Evolutionary conservation across 2,888 invertebrate genomes (phyloP).

Genomic region (Phortica okadai): DNA sequence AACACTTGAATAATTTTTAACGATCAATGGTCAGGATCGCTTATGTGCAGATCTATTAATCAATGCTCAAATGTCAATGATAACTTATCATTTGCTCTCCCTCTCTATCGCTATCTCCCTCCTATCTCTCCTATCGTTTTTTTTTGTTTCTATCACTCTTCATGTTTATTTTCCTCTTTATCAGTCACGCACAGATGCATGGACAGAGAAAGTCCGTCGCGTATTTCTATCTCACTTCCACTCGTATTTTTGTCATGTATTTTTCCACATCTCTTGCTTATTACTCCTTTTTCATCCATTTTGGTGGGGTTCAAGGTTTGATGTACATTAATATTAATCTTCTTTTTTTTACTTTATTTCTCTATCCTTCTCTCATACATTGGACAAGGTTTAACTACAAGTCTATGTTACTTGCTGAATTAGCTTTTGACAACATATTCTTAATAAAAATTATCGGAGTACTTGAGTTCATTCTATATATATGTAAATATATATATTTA

Average conservation of each 20-base stretch:
- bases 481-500: slow-evolving; percentile 3
- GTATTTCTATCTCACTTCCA: background rate
- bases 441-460: slow-evolving; percentile 23
- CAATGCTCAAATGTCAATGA: background rate
- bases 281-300: background rate
- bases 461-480: background rate
- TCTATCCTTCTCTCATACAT: background rate
- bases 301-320: slow-evolving; percentile 7
- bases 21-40: too few relatives aligned
- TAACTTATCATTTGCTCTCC: background rate
- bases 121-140: background rate
- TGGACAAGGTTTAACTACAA: background rate
- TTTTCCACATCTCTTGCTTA: background rate
- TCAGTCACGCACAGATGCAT: too few relatives aligned
- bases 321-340: background rate
- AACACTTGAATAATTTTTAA: too few relatives aligned
- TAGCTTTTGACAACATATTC: background rate
- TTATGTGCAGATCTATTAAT: too few relatives aligned
- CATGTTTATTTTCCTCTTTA: background rate
- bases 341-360: background rate
- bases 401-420: background rate
- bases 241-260: background rate
- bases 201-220: too few relatives aligned
- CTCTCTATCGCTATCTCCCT: background rate
- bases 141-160: background rate